Conservation (phyloP, 37 sponge, comb jelly and placozoan species). For the Crambe crambe region DNA sequence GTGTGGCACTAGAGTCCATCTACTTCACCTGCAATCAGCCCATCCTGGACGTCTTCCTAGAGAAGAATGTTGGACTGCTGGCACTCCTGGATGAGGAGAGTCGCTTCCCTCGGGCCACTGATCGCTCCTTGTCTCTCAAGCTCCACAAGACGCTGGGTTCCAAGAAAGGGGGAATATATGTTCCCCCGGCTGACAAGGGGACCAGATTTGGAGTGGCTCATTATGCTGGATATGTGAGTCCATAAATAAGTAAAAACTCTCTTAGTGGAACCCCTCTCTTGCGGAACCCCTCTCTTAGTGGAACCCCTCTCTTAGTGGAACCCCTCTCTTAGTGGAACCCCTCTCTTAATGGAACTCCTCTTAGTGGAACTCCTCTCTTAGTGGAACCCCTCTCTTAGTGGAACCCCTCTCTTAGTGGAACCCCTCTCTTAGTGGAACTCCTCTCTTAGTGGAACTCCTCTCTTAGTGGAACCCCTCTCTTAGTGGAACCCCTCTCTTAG, state of each 20-base stretch:
- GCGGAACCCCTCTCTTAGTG: too few relatives aligned
- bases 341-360: too few relatives aligned
- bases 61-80: conserved; percentile 68
- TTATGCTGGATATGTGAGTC: conserved; percentile 80
- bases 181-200: conserved; percentile 58
- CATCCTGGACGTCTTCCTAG: conserved; percentile 70
- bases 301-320: too few relatives aligned
- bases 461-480: too few relatives aligned
- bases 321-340: too few relatives aligned
- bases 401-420: too few relatives aligned
- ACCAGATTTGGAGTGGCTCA: conserved; percentile 64
- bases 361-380: too few relatives aligned
- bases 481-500: too few relatives aligned
- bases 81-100: conserved; percentile 79
- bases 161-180: conserved; percentile 36
- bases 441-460: too few relatives aligned
- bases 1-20: conserved; percentile 50
- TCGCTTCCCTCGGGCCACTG: conserved; percentile 77
- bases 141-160: conserved; percentile 43
- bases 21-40: conserved; percentile 56
- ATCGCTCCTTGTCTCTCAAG: conserved; percentile 64
- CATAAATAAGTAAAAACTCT: background rate
- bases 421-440: too few relatives aligned
- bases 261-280: background rate
- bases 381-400: too few relatives aligned